phyloP scores from a whole-genome alignment of 2,888 invertebrate species.

The Balanococcus diminutus region DNA sequence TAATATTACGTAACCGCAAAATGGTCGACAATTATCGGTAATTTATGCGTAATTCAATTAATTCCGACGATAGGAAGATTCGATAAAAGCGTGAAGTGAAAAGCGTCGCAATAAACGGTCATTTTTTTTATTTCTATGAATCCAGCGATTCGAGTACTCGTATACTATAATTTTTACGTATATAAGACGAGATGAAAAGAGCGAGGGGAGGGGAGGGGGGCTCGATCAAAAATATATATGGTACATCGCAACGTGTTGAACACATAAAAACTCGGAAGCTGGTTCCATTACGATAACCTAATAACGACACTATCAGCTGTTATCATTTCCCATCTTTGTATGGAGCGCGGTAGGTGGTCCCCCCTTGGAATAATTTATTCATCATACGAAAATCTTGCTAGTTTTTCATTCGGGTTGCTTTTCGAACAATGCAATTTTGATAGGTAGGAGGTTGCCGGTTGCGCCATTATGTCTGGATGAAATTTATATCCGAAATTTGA shows the following conservation, averaged over 20 bases:
- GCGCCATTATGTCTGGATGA: slow-evolving; percentile 20
- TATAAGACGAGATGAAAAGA: background rate
- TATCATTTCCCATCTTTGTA: slow-evolving; percentile 53
- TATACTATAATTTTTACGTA: background rate
- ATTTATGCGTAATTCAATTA: slow-evolving; percentile 38
- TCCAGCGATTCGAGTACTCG: background rate
- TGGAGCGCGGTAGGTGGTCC: slow-evolving; percentile 46
- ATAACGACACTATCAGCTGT: slow-evolving; percentile 51
- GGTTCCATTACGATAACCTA: slow-evolving; percentile 53
- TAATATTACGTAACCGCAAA: slow-evolving; percentile 27
- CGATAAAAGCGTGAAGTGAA: background rate
- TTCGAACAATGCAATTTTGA: slow-evolving; percentile 45
- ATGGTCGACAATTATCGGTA: background rate
- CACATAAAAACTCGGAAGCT: slow-evolving; percentile 43
- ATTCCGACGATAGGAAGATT: background rate
- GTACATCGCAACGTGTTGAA: slow-evolving; percentile 39
- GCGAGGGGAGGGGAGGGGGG: background rate
- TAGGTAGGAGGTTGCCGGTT: slow-evolving; percentile 41
- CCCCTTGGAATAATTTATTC: slow-evolving; percentile 49
- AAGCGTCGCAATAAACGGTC: background rate
- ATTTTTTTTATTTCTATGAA: background rate
- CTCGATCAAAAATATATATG: background rate
- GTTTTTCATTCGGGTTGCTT: slow-evolving; percentile 6
- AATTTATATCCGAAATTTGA: slow-evolving; percentile 54
- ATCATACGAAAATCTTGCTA: slow-evolving; percentile 13